Base-by-base conservation (phyloP, 2,888 invertebrate genomes). In the Germaria angustata region DNA sequence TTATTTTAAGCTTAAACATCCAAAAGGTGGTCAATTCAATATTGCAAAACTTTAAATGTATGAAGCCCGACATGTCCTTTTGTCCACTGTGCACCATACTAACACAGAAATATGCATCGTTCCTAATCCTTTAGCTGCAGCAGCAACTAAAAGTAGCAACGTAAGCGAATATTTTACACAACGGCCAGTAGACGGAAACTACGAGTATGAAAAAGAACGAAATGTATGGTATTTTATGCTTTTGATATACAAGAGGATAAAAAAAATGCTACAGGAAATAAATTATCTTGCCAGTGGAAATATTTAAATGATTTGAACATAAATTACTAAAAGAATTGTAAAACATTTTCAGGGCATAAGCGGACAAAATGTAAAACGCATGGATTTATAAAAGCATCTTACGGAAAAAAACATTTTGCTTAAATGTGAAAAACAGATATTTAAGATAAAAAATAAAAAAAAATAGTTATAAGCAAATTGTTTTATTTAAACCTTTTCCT, bases 281-380 rank as follows among this genome's bases (percentile, higher is more conserved):
- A 82, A 79, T 82, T 79, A 79, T 39, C 59, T 71, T 57, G 78
- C 81, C 75, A 59, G 73, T 55, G 72, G 69, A 82, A 84, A 82
- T 82, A 82, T 77, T 77, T 78, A 75, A 73, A 84, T 82, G 84
- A 82, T 78, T 82, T 80, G 65, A 66, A 69, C 77, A 84, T 82
- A 80, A 80, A 82, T 82, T 82, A 80, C 77, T 24, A 68, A 61
- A 63, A 59, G 41, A 75, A 81, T 72, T 81, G 78, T 82, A 78
- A 75, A 78, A 79, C 65, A 75, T 79, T 71, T 75, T 22, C 69
- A 71, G 44, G 49, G 78, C 65, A 73, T 72, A 59, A 77, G 53
- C 22, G 75, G 55, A 77, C 57, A 72, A 63, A 53, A 63, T 46
- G 34, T 53, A 61, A 59, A 75, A 66, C 49, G n/a, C 57, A 59